Evolutionary conservation across 2,113 vertebrate species (phyloP), one percentile per base, ranked within the genome.

Genomic region (Neolamprologus kungweensis): DNA sequence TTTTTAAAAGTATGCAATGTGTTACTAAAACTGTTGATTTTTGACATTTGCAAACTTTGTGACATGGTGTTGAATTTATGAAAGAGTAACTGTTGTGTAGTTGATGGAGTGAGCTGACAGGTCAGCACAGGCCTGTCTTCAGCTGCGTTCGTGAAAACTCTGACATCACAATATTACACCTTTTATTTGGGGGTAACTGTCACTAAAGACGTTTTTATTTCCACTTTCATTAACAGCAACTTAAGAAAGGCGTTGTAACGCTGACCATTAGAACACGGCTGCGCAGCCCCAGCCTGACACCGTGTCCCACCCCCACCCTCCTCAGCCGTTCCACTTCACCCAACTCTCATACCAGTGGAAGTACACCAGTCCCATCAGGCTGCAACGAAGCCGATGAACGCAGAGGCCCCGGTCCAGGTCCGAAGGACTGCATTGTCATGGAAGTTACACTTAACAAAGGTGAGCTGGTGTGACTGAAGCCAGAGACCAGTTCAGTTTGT

Each of bases 361-460:
- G 58, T 3, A 82, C 95, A 2, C 94, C 95, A 0, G 86, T 93
- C 1, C 90, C 94, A 0, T 58, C 94, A 0, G 93, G 91, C 50
- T 81, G 90, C 0, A 97, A 98, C 0, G 98, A 99, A n/a, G 93
- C 94, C 1, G 97, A 96, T 1, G 95, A 93, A 81, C 96, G 96
- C 45, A 98, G 96, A 88, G 96, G 97, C 37, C 84, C 85, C 0
- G 88, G 89, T 9, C 98, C 97, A 0, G 98, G 98, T 23, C 98
- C 98, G 1, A 99, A 99, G 85, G 98, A 99, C 94, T 97, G 98
- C 84, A 97, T 99, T 3, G 96, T 99, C 88, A 99, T 99, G 98
- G 98, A 99, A 85, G 98, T 99, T 50, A 97, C 98, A 0, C 97
- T 99, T 37, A 97, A 97, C 68, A 99, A 99, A 98, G 98, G 98